Evolutionary conservation across 2,113 vertebrate genomes (phyloP), one percentile per base, ranked within the genome.

Genomic region (Charadrius vociferus): DNA sequence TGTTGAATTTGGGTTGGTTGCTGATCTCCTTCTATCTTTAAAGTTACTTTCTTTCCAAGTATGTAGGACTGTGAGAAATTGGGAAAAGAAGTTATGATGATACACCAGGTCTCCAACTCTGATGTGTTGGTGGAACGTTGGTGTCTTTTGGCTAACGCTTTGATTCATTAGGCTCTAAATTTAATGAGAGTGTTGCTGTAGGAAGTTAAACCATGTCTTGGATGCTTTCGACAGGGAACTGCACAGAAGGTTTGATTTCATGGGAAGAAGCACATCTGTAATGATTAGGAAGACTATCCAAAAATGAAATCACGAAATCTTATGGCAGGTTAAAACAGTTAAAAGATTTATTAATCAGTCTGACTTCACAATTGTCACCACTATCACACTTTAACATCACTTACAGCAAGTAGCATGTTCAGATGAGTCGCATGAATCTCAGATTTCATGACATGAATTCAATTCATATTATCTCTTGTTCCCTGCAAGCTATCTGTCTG

Each of bases 181-280:
- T 17, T 56, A 63, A 41, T n/a, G 12, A 70, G 4, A 39, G 9
- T 3, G 3, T 20, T 70, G 9, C 26, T 52, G 5, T 24, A 67
- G 17, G 34, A 82, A 80, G 6, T 58, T 37, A 7, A 82, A 36
- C 12, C 20, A 12, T 30, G 7, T 43, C 41, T 53, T 37, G 34
- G 49, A 37, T 49, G n/a, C 23, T 86, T 80, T 70, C 63, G 47
- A 37, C 9, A 68, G 47, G 30, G 9, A 9, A 18, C 29, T 63
- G 23, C 12, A 49, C 18, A 43, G 22, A 14, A 67, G 26, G 14
- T 52, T 71, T 58, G 6, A 63, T 59, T 79, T 74, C 17, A 23
- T 2, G 39, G 41, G 29, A 75, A 81, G 34, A 62, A 36, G 6
- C 16, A 27, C 0, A 0, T 1, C 3, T 56, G 21, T n/a, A 50